Percentiles rank a stretch among this genome's conserved stretches.
phyloP scores from a whole-genome alignment of 2,888 invertebrate species.

The Coenonympha arcania region DNA sequence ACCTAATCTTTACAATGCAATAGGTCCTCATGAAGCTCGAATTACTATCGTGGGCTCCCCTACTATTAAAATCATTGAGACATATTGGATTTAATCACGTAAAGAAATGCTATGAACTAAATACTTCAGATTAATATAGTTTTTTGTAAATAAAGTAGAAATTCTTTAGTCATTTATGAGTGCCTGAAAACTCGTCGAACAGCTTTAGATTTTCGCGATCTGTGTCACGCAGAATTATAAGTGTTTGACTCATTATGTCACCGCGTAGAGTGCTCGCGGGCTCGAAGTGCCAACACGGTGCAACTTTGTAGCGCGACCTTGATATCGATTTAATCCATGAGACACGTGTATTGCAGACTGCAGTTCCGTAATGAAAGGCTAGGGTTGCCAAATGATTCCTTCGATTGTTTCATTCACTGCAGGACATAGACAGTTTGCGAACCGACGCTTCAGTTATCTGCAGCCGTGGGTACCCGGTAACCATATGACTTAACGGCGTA shows the following conservation, averaged over 20 bases:
- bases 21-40: too few species aligned
- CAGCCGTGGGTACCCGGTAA: too few species aligned
- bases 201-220: not conserved
- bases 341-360: constrained; percentile 7
- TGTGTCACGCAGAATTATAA: not conserved
- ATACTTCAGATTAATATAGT: not conserved
- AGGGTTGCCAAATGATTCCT: not conserved
- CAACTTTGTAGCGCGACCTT: constrained; percentile 17
- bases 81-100: too few species aligned
- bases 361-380: constrained; percentile 5
- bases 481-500: too few species aligned
- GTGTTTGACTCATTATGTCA: constrained; percentile 3
- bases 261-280: not conserved
- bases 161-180: too few species aligned
- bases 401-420: too few species aligned
- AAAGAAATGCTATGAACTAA: too few species aligned
- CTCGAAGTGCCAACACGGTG: constrained; percentile 6
- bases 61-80: too few species aligned
- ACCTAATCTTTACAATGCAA: too few species aligned
- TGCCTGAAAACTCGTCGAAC: not conserved
- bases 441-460: too few species aligned
- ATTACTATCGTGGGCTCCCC: too few species aligned
- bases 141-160: not conserved
- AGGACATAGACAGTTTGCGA: too few species aligned
- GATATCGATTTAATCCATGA: constrained; percentile 11